phyloP scores from a whole-genome alignment of 1,140 invertebrate species.

The Monochamus saltuarius region DNA sequence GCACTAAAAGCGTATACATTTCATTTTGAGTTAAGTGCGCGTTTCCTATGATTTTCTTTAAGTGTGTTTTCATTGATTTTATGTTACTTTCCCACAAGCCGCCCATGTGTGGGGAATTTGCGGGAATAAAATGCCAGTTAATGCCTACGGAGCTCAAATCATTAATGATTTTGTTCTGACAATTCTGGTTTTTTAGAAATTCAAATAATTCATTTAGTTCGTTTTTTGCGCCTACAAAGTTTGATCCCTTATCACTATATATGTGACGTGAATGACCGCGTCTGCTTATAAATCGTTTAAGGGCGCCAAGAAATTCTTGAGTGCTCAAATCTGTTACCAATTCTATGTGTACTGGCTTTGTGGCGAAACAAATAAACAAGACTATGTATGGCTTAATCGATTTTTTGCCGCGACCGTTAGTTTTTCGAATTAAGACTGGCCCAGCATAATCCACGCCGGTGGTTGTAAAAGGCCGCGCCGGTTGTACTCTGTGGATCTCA shows the following conservation, averaged over 20 bases:
- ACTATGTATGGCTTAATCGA: conserved; percentile 34
- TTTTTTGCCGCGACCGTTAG: background rate
- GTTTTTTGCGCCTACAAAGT: conserved; percentile 35
- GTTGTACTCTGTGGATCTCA: conserved; percentile 47
- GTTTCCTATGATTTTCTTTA: background rate
- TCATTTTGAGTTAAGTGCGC: too few species aligned
- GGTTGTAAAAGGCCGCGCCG: conserved; percentile 32
- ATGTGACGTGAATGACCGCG: conserved; percentile 30
- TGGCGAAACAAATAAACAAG: conserved; percentile 47
- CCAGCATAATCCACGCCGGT: conserved; percentile 47
- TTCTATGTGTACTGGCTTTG: conserved; percentile 43
- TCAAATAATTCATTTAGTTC: too few species aligned
- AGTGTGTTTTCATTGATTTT: conserved; percentile 1
- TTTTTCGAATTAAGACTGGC: conserved; percentile 33
- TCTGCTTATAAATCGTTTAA: conserved; percentile 41
- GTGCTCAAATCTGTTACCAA: conserved; percentile 27
- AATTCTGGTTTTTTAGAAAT: too few species aligned
- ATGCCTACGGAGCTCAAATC: background rate
- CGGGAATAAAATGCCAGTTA: conserved; percentile 10
- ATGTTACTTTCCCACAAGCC: conserved; percentile 5
- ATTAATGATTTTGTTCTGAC: too few species aligned
- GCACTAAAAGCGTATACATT: too few species aligned
- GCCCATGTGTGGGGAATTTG: conserved; percentile 1
- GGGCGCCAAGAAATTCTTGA: conserved; percentile 12
- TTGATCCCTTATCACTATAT: conserved; percentile 38